Evolutionary conservation across 2,113 vertebrate genomes (phyloP).

Genomic region (Eublepharis macularius): DNA sequence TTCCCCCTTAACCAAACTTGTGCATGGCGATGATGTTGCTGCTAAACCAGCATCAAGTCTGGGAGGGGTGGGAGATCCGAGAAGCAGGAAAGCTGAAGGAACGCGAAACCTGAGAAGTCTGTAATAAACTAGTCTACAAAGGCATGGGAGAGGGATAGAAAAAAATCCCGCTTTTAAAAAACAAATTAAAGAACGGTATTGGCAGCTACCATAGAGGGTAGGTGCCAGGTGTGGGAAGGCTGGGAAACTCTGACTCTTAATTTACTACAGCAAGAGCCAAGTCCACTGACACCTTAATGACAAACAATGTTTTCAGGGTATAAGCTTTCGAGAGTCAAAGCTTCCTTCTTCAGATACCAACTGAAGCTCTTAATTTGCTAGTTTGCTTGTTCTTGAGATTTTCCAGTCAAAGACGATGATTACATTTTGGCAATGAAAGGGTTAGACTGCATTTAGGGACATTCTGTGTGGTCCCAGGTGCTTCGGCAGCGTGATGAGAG

Average conservation of each 20-base stretch:
- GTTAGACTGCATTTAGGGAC: constrained; percentile 59
- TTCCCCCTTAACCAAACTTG: neutral
- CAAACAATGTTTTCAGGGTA: too few species aligned
- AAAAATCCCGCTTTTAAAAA: constrained; percentile 7
- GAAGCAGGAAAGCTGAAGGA: neutral
- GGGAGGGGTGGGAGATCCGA: neutral
- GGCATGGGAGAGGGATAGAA: constrained; percentile 32
- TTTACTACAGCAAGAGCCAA: too few species aligned
- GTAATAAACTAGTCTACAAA: neutral
- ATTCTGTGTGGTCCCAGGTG: too few species aligned
- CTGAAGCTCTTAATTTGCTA: constrained; percentile 57
- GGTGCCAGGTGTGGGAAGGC: constrained; percentile 34
- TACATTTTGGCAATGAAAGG: constrained; percentile 62
- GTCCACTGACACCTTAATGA: too few species aligned
- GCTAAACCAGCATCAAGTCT: neutral
- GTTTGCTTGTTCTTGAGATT: constrained; percentile 44
- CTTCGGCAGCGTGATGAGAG: too few species aligned
- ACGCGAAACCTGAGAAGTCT: neutral
- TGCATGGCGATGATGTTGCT: neutral
- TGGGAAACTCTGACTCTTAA: constrained; percentile 33
- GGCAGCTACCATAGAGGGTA: neutral
- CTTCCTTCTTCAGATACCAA: too few species aligned
- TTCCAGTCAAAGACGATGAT: constrained; percentile 64
- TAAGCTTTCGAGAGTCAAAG: too few species aligned
- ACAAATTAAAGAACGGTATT: neutral